Evolutionary conservation across 37 sponge, comb jelly and placozoan species (phyloP), one percentile per base, ranked within the genome.

Genomic region (Hormiphora californensis): DNA sequence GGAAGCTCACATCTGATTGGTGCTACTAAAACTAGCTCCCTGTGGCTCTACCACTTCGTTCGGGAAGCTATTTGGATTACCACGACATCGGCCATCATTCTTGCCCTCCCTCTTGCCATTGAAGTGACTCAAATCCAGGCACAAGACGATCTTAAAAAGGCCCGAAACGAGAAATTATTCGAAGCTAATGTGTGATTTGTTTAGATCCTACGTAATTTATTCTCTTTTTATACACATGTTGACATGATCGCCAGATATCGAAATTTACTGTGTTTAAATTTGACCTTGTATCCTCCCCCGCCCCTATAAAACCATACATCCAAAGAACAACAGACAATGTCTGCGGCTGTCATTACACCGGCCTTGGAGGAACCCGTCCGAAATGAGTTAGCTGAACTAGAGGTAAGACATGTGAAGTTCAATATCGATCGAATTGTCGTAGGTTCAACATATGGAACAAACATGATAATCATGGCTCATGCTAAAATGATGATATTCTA

Each of bases 371-470:
- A 73, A 73, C 81, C 81, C 4, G 35, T 73, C 81, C 40, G 81
- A 73, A 73, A 73, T 73, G 81, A 73, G 25, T n/a, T 73, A n/a
- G 81, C 81, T 43, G 81, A 73, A 36, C 38, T 73, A 19, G 46
- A 73, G 17, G 81, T 73, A 3, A 73, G 81, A n/a, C n/a, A n/a
- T n/a, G n/a, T n/a, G n/a, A n/a, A n/a, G n/a, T n/a, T n/a, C n/a
- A n/a, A n/a, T n/a, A n/a, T n/a, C n/a, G n/a, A n/a, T n/a, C n/a
- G n/a, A n/a, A n/a, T n/a, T n/a, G n/a, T n/a, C n/a, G n/a, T n/a
- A n/a, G n/a, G n/a, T n/a, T n/a, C n/a, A n/a, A n/a, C n/a, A n/a
- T n/a, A n/a, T n/a, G n/a, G n/a, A n/a, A n/a, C n/a, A n/a, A n/a
- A n/a, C n/a, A n/a, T n/a, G n/a, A n/a, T n/a, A n/a, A n/a, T n/a